Evolutionary conservation across 2,888 invertebrate species (phyloP).

Genomic region (Ophioninae sp.): DNA sequence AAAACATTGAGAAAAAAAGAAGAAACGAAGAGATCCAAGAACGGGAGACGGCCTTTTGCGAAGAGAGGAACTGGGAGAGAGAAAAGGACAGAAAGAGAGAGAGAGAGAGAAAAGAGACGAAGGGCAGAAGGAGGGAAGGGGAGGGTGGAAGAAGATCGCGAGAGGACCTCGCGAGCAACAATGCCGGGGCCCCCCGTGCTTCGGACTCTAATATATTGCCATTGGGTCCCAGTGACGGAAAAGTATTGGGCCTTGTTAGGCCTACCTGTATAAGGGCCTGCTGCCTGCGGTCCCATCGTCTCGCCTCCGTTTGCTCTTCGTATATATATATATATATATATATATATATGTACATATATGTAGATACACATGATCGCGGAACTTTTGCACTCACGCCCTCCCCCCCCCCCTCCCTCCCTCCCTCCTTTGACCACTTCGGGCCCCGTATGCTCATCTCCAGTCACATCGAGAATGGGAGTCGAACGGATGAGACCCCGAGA

Average conservation of each 20-base stretch:
- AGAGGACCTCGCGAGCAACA: conserved; percentile 71
- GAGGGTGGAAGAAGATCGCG: conserved; percentile 37
- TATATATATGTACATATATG: too few species aligned
- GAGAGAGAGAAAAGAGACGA: not conserved
- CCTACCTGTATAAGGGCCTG: conserved; percentile 79
- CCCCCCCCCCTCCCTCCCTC: not conserved
- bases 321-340: too few species aligned
- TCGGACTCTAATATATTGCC: conserved; percentile 80
- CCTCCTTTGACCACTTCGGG: not conserved
- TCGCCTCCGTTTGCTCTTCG: conserved; percentile 12
- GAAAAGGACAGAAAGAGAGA: not conserved
- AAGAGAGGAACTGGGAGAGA: not conserved
- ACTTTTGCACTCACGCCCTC: not conserved
- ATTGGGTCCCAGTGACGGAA: conserved; percentile 73
- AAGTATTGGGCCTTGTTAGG: conserved; percentile 80
- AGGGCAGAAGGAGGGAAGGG: too few species aligned
- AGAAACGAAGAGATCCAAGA: conserved; percentile 28
- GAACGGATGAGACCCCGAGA: not conserved
- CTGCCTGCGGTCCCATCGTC: conserved; percentile 47
- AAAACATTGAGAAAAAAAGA: conserved; percentile 70
- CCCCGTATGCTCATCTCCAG: not conserved
- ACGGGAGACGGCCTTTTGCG: not conserved
- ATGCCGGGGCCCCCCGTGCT: conserved; percentile 79
- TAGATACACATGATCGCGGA: not conserved
- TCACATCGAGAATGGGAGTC: not conserved